These are phyloP conservation scores for Protaetia brevitarsis DNA, from an alignment of 1,140 invertebrate genomes.

Conservation along the genomic window DNA sequence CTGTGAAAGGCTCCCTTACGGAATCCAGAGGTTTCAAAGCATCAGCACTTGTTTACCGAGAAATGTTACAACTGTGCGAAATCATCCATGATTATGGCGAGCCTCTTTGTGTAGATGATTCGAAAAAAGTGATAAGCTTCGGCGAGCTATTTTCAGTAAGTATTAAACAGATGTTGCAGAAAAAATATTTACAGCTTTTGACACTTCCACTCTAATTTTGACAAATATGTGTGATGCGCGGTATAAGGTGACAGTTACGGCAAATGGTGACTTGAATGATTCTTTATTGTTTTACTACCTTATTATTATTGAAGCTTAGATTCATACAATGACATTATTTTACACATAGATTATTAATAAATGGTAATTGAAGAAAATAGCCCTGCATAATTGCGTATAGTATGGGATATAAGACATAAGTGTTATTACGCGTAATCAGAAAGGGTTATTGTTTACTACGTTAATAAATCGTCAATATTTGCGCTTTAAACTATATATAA, in stretches of 20 bases:
- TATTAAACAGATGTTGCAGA: background rate
- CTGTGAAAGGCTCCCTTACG: slow-evolving; percentile 85
- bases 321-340: background rate
- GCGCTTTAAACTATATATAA: too few species aligned
- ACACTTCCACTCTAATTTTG: background rate
- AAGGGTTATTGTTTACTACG: too few species aligned
- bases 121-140: slow-evolving; percentile 76
- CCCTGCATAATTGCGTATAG: too few species aligned
- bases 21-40: slow-evolving; percentile 88
- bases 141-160: slow-evolving; percentile 79
- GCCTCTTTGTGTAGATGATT: slow-evolving; percentile 55
- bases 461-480: too few species aligned
- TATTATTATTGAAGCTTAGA: slow-evolving; percentile 1
- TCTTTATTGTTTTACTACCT: background rate
- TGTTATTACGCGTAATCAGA: too few species aligned
- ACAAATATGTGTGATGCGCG: background rate
- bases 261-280: background rate
- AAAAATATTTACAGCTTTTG: too few species aligned
- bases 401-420: too few species aligned
- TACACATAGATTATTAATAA: background rate
- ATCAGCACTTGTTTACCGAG: slow-evolving; percentile 78
- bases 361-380: too few species aligned
- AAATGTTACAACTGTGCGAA: slow-evolving; percentile 89
- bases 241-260: background rate
- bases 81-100: slow-evolving; percentile 85